phyloP scores from a whole-genome alignment of 2,113 vertebrate species.

The Grantiella picta region DNA sequence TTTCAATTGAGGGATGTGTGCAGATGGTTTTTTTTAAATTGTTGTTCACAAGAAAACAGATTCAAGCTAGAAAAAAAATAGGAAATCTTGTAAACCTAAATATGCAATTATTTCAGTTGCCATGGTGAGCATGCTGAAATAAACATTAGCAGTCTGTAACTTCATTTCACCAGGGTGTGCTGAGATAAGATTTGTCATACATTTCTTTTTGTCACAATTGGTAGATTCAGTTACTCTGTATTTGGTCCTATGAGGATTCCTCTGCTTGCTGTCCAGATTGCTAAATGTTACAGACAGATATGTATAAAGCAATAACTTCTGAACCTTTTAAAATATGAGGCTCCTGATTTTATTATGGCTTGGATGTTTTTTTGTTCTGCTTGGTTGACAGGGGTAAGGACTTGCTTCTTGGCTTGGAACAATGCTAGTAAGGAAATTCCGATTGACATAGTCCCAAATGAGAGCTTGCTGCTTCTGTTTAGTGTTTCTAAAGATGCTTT shows the following conservation, averaged over 20 bases:
- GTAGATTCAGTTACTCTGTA: background rate
- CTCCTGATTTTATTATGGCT: background rate
- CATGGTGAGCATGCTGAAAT: conserved; percentile 50
- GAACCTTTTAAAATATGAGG: background rate
- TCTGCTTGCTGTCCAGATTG: background rate
- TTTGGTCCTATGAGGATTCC: background rate
- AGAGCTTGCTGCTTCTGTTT: background rate
- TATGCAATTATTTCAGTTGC: conserved; percentile 44
- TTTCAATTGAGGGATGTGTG: background rate
- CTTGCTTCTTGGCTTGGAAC: background rate
- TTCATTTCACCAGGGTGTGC: conserved; percentile 22
- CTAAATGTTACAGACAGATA: background rate
- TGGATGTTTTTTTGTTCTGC: background rate
- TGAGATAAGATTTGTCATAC: background rate
- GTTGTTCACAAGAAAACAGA: background rate
- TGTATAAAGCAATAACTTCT: background rate
- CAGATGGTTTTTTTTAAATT: background rate
- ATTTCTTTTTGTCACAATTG: background rate
- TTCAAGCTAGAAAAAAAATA: background rate
- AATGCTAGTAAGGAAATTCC: background rate
- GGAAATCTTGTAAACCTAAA: background rate
- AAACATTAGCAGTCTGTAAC: conserved; percentile 4
- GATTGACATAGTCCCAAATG: rapidly evolving
- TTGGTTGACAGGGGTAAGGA: background rate
- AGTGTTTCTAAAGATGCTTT: background rate